These are phyloP conservation scores for Cassiopea xamachana DNA, from an alignment of 30 jellyfish, hydroid and myxozoan species.

Conservation along the genomic window DNA sequence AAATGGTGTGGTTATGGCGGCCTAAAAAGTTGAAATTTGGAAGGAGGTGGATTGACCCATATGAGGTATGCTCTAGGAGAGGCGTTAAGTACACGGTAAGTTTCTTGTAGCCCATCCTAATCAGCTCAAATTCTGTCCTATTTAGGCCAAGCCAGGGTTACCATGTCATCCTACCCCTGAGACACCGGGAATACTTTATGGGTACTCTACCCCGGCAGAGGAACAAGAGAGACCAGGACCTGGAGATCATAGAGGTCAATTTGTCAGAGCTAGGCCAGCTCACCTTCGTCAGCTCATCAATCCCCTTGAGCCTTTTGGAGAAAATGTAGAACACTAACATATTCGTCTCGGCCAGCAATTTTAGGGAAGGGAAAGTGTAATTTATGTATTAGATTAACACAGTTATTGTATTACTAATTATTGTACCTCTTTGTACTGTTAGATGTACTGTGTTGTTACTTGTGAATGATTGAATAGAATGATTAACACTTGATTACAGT, in stretches of 20 bases:
- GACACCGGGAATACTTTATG: neutral
- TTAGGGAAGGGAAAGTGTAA: conserved; percentile 4
- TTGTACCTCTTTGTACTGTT: neutral
- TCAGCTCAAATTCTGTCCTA: conserved; percentile 11
- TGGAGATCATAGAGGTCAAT: neutral
- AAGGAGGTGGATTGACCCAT: conserved; percentile 4
- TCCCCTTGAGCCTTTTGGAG: conserved; percentile 40
- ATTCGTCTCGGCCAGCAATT: neutral
- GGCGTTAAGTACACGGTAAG: neutral
- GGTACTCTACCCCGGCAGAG: neutral
- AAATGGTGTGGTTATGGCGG: conserved; percentile 31
- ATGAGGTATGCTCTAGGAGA: neutral
- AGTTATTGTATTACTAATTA: neutral
- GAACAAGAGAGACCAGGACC: neutral
- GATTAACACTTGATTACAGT: neutral
- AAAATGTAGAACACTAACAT: conserved; percentile 4
- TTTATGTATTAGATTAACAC: neutral
- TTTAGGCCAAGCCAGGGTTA: conserved; percentile 4
- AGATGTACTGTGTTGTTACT: neutral
- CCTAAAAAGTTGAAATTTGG: conserved; percentile 23
- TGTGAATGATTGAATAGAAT: neutral
- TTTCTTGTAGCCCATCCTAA: neutral
- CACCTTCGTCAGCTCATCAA: conserved; percentile 26
- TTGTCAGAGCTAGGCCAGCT: neutral
- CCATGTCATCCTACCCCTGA: conserved; percentile 23